Base-by-base conservation (phyloP, 2,888 invertebrate genomes). In the Gymnosoma rotundatum region DNA sequence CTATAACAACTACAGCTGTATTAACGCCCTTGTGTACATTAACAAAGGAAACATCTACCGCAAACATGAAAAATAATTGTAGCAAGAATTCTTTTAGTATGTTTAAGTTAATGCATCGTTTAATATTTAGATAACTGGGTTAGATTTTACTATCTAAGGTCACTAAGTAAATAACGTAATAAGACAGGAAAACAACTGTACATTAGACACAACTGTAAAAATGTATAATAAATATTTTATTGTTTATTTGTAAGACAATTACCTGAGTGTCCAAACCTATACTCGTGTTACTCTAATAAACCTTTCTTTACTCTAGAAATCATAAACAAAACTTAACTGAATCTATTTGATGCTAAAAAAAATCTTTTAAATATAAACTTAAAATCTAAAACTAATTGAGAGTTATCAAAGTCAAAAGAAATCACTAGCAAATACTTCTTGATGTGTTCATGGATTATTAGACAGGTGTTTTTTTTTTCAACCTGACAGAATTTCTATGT, bases 51-150 rank as follows among this genome's bases (percentile, higher is more conserved):
- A 1, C 48, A 36, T 25, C 45, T 6, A 20, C 16, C 2, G n/a
- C 14, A 72, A 66, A 16, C 52, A 50, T 12, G 45, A 18, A 12
- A 42, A 12, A 3, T 6, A 25, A n/a, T 16, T 45, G 42, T 21
- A 56, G 63, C 63, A 45, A 42, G 1, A 69, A 12, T 32, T 60
- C 60, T 42, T 82, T 69, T 48, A 60, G 64, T 54, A 56, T 78
- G n/a, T 36, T 82, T 1, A 75, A 64, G 36, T 72, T 81, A 73
- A 74, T 78, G 50, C 58, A 66, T 78, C 52, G 74, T 61, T 70
- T 78, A 16, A 45, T 78, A 18, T 81, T 66, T 25, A 84, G 84
- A 84, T 84, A 84, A 84, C 84, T 84, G 61, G 64, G 45, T 70
- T 82, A 78, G 74, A 54, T 66, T 32, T 20, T 12, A 20, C 10